Evolutionary conservation across 1,140 invertebrate species (phyloP).

Genomic region (Leptinotarsa defecta): DNA sequence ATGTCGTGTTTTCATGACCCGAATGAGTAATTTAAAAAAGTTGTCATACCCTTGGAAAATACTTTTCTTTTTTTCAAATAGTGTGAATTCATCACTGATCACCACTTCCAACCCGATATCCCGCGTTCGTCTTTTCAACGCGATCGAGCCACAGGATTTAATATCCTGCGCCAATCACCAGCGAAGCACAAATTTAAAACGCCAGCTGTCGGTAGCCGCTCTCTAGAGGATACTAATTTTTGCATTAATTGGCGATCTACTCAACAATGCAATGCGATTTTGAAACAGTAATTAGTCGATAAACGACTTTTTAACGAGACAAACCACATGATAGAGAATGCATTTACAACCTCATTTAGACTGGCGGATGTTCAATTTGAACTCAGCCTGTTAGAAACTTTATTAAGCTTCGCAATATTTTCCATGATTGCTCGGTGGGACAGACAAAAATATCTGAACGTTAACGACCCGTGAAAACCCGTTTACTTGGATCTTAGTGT

Average conservation of each 20-base stretch:
- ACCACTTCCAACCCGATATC: too few species aligned
- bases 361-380: background rate
- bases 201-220: background rate
- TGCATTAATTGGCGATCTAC: background rate
- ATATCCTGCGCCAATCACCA: background rate
- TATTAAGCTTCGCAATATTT: too few species aligned
- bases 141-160: background rate
- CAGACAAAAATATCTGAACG: too few species aligned
- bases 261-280: slow-evolving; percentile 1
- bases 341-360: background rate
- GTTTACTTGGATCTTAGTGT: too few species aligned
- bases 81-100: too few species aligned
- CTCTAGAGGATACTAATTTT: background rate
- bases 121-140: too few species aligned
- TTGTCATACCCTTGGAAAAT: too few species aligned
- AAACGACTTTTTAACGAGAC: background rate
- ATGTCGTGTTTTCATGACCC: too few species aligned
- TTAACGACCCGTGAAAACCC: too few species aligned
- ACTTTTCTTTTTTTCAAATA: too few species aligned
- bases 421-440: too few species aligned
- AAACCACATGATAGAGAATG: background rate
- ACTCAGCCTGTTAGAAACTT: background rate
- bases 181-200: background rate
- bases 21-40: too few species aligned
- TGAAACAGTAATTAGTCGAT: background rate